A percentile compares a stretch with the other conserved stretches of the same genome.
Conservation (phyloP, 2,113 vertebrate species). For the Potamarius usumacintae region DNA sequence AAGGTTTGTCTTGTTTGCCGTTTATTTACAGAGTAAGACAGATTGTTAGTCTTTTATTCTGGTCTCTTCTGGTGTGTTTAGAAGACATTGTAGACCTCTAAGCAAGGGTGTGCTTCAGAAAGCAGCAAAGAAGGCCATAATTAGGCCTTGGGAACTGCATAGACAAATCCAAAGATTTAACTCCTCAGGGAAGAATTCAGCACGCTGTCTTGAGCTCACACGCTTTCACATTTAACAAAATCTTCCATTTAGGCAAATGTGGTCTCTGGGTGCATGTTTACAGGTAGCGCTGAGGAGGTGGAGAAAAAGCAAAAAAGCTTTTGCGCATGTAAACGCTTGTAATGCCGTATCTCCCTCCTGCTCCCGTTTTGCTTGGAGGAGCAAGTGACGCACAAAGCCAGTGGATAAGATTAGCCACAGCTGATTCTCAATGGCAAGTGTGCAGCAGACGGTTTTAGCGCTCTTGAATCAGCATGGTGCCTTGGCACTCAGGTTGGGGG, state of each 20-base stretch:
- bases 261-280: slow-evolving; percentile 61
- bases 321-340: background rate
- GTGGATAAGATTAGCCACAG: slow-evolving; percentile 43
- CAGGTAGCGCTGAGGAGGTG: slow-evolving; percentile 51
- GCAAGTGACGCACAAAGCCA: slow-evolving; percentile 17
- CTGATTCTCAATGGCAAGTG: slow-evolving; percentile 32
- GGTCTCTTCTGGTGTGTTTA: slow-evolving; percentile 7
- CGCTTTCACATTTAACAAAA: slow-evolving; percentile 66
- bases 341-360: background rate
- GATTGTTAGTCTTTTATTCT: background rate
- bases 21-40: background rate
- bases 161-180: slow-evolving; percentile 48
- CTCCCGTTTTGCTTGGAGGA: background rate
- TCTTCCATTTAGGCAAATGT: slow-evolving; percentile 64
- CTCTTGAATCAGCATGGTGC: slow-evolving; percentile 27
- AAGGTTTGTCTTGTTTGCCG: background rate
- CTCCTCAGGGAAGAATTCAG: slow-evolving; percentile 63
- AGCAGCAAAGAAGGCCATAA: slow-evolving; percentile 24
- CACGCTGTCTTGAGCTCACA: slow-evolving; percentile 72
- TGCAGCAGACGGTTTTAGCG: background rate
- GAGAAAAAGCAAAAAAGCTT: background rate
- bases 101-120: background rate
- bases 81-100: background rate
- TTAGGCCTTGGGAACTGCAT: slow-evolving; percentile 10
- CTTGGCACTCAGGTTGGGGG: background rate